These are phyloP conservation scores for Trissolcus basalis DNA, from an alignment of 1,140 invertebrate genomes.

Conservation along the genomic window DNA sequence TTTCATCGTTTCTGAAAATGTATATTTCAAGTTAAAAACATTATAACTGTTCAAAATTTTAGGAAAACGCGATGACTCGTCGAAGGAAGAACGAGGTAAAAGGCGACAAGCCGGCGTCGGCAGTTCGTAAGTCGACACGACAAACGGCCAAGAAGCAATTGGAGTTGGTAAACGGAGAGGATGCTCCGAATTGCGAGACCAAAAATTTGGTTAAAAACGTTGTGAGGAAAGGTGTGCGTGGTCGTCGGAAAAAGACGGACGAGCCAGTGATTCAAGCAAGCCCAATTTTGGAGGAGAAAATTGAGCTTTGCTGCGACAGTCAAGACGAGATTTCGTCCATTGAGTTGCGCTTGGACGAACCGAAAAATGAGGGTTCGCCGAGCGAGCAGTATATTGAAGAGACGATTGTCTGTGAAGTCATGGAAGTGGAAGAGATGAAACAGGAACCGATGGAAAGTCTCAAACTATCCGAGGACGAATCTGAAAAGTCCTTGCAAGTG, in stretches of 20 bases:
- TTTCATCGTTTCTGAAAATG: no score
- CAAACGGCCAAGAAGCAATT: conserved; percentile 70
- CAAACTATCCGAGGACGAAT: conserved; percentile 20
- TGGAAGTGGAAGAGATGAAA: conserved; percentile 65
- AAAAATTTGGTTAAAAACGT: conserved; percentile 7
- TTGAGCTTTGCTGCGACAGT: conserved; percentile 17
- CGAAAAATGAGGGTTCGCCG: neutral
- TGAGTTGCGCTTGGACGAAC: conserved; percentile 3
- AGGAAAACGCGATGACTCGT: conserved; percentile 64
- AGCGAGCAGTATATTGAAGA: conserved; percentile 68
- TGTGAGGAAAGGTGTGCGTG: conserved; percentile 43
- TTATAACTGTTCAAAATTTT: no score
- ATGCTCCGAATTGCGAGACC: conserved; percentile 7
- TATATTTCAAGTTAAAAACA: no score
- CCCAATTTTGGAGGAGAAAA: conserved; percentile 6
- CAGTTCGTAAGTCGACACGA: conserved; percentile 68
- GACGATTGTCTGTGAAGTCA: conserved; percentile 68
- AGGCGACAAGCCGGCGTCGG: conserved; percentile 58
- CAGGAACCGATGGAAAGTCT: conserved; percentile 1
- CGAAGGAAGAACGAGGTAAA: conserved; percentile 66
- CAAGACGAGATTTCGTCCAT: neutral
- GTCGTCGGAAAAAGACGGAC: conserved; percentile 30
- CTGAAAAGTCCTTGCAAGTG: conserved; percentile 29
- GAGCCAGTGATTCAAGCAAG: neutral
- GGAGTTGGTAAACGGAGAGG: conserved; percentile 23